Base-by-base conservation (phyloP, 2,888 invertebrate species). In the Rhingia rostrata region DNA sequence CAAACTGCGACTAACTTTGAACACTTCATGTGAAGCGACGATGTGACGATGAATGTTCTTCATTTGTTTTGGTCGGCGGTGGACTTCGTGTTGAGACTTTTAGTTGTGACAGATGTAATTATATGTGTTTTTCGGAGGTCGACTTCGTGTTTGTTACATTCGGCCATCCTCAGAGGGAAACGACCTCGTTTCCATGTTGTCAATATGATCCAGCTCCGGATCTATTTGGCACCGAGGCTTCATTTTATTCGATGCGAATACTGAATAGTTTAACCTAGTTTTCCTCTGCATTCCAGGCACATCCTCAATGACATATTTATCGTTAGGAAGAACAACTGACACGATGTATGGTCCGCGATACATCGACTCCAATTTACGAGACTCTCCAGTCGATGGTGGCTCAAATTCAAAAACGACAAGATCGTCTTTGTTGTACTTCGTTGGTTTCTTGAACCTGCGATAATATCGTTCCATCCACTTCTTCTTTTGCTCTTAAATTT, bases 131-230 rank as follows among this genome's bases (percentile, higher is more conserved):
- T 1, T 22, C 22, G 22, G 22, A 1, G 22, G 22, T 22, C 1
- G 22, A 22, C 22, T 22, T 22, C 22, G 22, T 22, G 22, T 22
- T 22, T 22, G 22, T 53, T 53, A 53, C 53, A 53, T 9, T 53
- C 67, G 67, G 67, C 67, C 67, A 67, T 56, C 67, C 67, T 67
- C 54, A 35, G n/a, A 9, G 7, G 35, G 45, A 45, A 67, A 67
- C 54, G 45, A 14, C 54, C 67, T 45, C 56, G 67, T 58, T 58
- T 58, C 30, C 10, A 6, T 6, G 4, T 53, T 33, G 14, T 53
- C 33, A n/a, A 32, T 10, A 10, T 41, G 10, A 35, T 41, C 58
- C 6, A 41, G 10, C 12, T 51, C 49, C 4, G 60, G 51, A 2
- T 51, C 39, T n/a, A 60, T 41, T 12, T 22, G 49, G 9, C 60